These are phyloP conservation scores for Lepus oiostolus DNA, from an alignment of 2,797 vertebrate genomes.

Conservation along the genomic window DNA sequence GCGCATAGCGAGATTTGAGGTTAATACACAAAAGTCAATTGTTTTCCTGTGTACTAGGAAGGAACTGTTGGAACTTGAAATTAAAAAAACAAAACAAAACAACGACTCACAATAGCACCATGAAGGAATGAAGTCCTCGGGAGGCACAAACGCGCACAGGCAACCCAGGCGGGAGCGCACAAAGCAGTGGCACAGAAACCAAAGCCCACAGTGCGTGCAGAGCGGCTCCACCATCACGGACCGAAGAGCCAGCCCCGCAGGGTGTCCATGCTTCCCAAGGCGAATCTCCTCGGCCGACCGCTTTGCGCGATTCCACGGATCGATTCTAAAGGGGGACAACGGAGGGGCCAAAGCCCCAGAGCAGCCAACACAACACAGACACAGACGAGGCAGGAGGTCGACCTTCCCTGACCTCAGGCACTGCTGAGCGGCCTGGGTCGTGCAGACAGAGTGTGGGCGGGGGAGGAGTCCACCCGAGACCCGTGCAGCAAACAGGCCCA, in stretches of 20 bases:
- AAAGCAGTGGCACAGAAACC: not conserved
- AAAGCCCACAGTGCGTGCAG: not conserved
- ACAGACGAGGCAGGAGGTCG: not conserved
- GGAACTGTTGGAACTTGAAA: not conserved
- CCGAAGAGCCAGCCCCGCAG: not conserved
- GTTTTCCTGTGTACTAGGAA: not conserved
- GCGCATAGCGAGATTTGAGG: not conserved
- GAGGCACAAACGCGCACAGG: not conserved
- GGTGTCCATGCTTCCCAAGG: not conserved
- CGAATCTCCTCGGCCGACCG: not conserved
- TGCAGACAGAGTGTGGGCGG: not conserved
- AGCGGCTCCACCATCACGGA: not conserved
- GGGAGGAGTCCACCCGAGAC: too few species aligned
- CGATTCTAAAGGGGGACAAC: not conserved
- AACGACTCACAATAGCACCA: not conserved
- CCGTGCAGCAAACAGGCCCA: not conserved
- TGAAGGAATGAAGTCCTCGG: not conserved
- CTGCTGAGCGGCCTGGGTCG: fast-evolving
- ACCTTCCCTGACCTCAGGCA: not conserved
- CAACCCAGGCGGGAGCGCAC: not conserved
- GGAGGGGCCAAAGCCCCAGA: not conserved
- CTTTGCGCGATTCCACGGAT: not conserved
- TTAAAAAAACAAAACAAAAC: not conserved
- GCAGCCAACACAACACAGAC: fast-evolving
- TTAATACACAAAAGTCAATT: not conserved